A percentile compares a stretch with the other conserved stretches of the same genome.
Conservation (phyloP, 2,888 invertebrate genomes). For the Microchrysa polita region DNA sequence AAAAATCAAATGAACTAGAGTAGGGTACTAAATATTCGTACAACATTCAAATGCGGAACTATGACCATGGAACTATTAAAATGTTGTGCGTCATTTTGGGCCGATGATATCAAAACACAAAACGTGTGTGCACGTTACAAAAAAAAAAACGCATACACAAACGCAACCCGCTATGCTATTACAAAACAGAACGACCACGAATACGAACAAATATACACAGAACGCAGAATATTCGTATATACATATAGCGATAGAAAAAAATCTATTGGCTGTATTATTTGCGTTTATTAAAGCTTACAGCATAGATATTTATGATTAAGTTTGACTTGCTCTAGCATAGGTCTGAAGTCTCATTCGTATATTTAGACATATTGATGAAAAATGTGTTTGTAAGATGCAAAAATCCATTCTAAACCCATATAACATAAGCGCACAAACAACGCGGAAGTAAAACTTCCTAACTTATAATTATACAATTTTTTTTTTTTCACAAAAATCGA, state of each 20-base stretch:
- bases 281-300: no score
- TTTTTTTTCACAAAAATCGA: background rate
- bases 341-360: no score
- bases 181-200: conserved; percentile 16
- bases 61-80: conserved; percentile 39
- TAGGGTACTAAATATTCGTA: background rate
- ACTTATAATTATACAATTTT: conserved; percentile 10
- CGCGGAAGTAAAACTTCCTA: conserved; percentile 10
- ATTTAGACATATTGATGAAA: no score
- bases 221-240: background rate
- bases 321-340: no score
- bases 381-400: no score
- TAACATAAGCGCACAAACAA: background rate
- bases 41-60: conserved; percentile 9
- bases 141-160: conserved; percentile 37
- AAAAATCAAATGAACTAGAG: conserved; percentile 11
- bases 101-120: conserved; percentile 35
- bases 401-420: no score
- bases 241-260: no score
- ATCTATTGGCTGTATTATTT: no score
- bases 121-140: conserved; percentile 35
- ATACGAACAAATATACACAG: background rate
- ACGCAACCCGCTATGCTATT: conserved; percentile 10
- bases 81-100: conserved; percentile 31
- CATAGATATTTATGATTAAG: no score